Base-by-base conservation (phyloP, 2,888 invertebrate genomes). In the Eristalis pertinax region DNA sequence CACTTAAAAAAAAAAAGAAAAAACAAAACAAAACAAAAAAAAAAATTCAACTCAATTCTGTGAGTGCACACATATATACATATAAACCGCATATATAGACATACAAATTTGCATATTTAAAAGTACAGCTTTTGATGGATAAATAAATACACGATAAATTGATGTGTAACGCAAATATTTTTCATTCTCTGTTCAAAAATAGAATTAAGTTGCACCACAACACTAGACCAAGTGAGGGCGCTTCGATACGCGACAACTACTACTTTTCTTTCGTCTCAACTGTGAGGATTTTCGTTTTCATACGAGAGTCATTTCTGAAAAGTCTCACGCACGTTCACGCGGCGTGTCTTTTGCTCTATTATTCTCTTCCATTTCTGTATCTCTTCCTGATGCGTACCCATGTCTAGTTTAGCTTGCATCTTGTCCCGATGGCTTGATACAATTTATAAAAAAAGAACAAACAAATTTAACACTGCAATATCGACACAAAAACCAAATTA, bases 1-100 rank as follows among this genome's bases (percentile, higher is more conserved):
- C 84, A 87, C 87, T 65, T 38, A 68, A 74, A 68, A 83, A 73
- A 62, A 41, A 13, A 68, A 74, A 68, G 77, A 73, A 62, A 41
- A 13, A 60, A 13, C 24, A 4, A 4, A 32, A 32, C 4, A 32
- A 32, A 32, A 32, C 4, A 19, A 43, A n/a, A n/a, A 43, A 4
- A 43, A 78, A 50, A 76, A 77, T 64, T 38, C 58, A 83, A 86
- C 86, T 84, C 87, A 84, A 80, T 87, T 80, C 87, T 87, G 87
- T 87, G 87, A 87, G 87, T 87, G 87, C 87, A 87, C 87, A 87
- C 79, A 84, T 87, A 87, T 87, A 84, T 80, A 80, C 75, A 87
- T 80, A 80, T 80, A 87, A 76, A 78, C 68, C 68, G 63, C 75
- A 76, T 76, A 62, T 83, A 79, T 79, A 84, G 64, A 68, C 72